Base-by-base conservation (phyloP, 2,113 vertebrate species). In the Pycnonotus jocosus region DNA sequence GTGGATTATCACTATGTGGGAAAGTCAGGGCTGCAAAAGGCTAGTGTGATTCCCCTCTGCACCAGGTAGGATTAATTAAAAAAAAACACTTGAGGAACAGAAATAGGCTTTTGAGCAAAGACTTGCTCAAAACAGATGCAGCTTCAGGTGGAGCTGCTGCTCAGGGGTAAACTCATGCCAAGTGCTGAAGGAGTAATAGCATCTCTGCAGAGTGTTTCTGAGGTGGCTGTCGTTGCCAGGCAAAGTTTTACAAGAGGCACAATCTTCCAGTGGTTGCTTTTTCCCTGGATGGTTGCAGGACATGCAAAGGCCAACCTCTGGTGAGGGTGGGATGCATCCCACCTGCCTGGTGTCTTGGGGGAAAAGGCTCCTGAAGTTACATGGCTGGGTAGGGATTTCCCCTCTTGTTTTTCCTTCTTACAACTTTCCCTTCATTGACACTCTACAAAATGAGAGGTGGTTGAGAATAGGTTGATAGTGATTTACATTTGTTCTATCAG, bases 371-470 rank as follows among this genome's bases (percentile, higher is more conserved):
- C 54, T 86, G 6, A 48, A 58, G 14, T 48, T 17, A 15, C 27
- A 2, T 20, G 44, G 5, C 24, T 76, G 40, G 16, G 6, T 10
- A 37, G 44, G 27, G 40, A 45, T 84, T 65, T n/a, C 3, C 6
- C 11, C 3, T 8, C 2, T 60, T 60, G 11, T 8, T 28, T 60
- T 18, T 28, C 19, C 11, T 60, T 33, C 8, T 33, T 65, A 7
- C 12, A 4, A 9, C 53, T 23, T 62, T 69, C 22, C 24, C 4
- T 56, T 71, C 37, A 35, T 0, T 1, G 4, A 24, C 19, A 10
- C 28, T 82, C 23, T 74, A 14, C 28, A 35, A 88, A 77, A 19
- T 58, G 42, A 62, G 24, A 77, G 25, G 40, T 5, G 12, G 12
- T 27, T 15, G 61, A 74, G 56, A 40, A 19, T 10, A 57, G 8